Base-by-base conservation (phyloP, 2,888 invertebrate genomes). In the Ormyrus pomaceus region DNA sequence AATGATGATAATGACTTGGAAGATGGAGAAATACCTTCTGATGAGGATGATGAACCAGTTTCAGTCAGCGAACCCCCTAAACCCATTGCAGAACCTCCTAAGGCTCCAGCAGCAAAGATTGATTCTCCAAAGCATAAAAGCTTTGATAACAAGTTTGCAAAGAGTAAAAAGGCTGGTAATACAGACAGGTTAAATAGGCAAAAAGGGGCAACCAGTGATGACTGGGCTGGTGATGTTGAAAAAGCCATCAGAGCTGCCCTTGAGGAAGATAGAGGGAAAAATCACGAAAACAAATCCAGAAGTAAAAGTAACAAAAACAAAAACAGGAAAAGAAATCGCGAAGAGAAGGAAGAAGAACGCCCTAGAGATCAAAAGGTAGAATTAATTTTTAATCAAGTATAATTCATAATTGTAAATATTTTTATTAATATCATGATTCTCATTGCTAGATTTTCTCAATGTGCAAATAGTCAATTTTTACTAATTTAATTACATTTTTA, bases 11-110 rank as follows among this genome's bases (percentile, higher is more conserved):
- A 95, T 87, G 96, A 96, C 89, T 92, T 96, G 84, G 97, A 97
- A 91, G 97, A 97, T 88, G 97, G 97, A 68, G 97, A 97, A 91
- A 96, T 97, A 85, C 96, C 96, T 83, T 93, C 94, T 66, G 93
- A 94, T 84, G 93, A 93, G 70, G 93, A 93, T 83, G 93, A 93
- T 66, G 92, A 91, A 34, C 83, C 87, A n/a, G 77, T 85, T 34
- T 79, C 79, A 8, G 88, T 86, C 46, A 77, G 82, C 85, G 93
- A 93, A 83, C 92, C 92, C 53, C 93, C 93, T 85, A 92, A 92
- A 56, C 93, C 93, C 86, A 65, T 34, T 45, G 48, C 62, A 8
- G 83, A 84, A 58, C 82, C 84, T 34, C 79, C 86, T 48, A 87
- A 87, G 65, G 78, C 85, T 62, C 66, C 72, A 10, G 73, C 87